Evolutionary conservation across 2,888 invertebrate species (phyloP).

Genomic region (Palloptera scutellata): DNA sequence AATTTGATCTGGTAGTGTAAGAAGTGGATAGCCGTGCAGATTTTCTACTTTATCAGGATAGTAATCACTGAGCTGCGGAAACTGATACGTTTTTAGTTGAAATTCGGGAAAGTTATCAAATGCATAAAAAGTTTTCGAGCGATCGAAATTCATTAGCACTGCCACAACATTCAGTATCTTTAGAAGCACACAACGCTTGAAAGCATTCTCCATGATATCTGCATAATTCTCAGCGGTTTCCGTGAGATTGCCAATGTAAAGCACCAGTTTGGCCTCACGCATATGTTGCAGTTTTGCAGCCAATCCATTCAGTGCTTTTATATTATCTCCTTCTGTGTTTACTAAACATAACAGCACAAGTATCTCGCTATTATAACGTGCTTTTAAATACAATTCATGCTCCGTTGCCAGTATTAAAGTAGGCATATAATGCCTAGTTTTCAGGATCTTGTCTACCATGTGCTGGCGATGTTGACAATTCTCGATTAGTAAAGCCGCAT

Average conservation of each 20-base stretch:
- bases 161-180: slow-evolving; percentile 4
- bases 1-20: slow-evolving; percentile 8
- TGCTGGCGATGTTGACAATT: background rate
- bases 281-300: background rate
- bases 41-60: slow-evolving; percentile 2
- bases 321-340: background rate
- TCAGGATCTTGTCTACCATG: background rate
- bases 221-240: background rate
- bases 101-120: slow-evolving; percentile 6
- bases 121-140: background rate
- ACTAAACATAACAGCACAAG: background rate
- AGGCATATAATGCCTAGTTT: background rate
- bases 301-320: background rate
- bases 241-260: background rate
- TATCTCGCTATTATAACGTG: background rate
- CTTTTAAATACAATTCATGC: background rate
- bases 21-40: background rate
- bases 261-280: background rate
- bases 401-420: background rate
- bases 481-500: background rate
- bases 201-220: background rate
- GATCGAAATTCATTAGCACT: background rate
- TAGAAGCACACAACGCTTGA: background rate
- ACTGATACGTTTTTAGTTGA: background rate
- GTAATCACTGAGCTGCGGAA: background rate